Conservation (phyloP, 2,888 invertebrate genomes). For the Drosophila subquinaria region DNA sequence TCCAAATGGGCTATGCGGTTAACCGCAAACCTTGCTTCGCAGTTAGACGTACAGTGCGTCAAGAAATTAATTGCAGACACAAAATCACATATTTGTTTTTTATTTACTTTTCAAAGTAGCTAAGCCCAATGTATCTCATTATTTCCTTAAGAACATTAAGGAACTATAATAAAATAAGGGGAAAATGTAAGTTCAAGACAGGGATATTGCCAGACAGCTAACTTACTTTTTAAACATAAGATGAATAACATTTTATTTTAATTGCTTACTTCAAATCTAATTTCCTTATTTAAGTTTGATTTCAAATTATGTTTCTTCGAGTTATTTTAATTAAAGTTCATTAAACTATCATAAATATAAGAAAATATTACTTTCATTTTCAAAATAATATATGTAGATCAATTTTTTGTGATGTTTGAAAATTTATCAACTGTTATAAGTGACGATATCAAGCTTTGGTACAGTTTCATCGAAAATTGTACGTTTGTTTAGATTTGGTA, state of each 20-base stretch:
- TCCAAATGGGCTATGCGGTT: neutral
- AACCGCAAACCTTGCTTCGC: neutral
- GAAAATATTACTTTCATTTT: no score
- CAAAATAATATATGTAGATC: no score
- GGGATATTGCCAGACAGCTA: no score
- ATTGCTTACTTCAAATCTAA: neutral
- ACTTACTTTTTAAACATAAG: neutral
- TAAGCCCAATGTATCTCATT: neutral
- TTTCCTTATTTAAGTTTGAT: no score
- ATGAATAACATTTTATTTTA: neutral
- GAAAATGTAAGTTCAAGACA: no score
- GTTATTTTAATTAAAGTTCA: no score
- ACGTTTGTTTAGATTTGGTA: neutral
- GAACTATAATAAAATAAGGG: neutral
- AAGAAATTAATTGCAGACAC: neutral
- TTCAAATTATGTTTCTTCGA: no score
- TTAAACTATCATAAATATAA: no score
- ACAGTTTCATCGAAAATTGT: neutral
- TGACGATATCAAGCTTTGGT: neutral
- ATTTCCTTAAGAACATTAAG: neutral
- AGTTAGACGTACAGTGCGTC: neutral
- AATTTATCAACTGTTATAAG: no score
- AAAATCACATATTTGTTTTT: neutral
- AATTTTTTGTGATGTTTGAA: no score
- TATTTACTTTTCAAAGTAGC: neutral